phyloP scores from a whole-genome alignment of 2,797 vertebrate genomes.

The Arnoldichthys spilopterus region DNA sequence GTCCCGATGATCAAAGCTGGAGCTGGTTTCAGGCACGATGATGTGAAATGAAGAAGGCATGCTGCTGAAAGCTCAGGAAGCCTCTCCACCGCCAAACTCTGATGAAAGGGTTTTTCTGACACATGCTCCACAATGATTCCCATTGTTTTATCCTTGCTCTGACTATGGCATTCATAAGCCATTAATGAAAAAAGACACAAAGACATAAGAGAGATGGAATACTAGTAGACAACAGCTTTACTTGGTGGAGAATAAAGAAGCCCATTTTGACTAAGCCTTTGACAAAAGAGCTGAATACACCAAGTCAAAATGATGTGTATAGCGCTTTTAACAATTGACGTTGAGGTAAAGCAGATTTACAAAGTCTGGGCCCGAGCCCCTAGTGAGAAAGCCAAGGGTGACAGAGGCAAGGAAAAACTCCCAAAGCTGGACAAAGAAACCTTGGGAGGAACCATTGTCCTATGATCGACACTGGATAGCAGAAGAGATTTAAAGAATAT shows the following conservation, averaged over 20 bases:
- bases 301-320: no score
- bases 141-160: constrained; percentile 18
- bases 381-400: no score
- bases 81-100: constrained; percentile 3
- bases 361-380: no score
- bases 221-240: background rate
- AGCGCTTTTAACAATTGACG: no score
- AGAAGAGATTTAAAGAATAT: no score
- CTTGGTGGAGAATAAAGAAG: background rate
- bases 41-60: constrained; percentile 24
- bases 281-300: background rate
- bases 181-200: constrained; percentile 12
- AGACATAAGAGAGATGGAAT: background rate
- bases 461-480: no score
- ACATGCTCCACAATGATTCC: constrained; percentile 26
- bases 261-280: background rate
- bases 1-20: constrained; percentile 32
- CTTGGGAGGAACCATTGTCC: no score
- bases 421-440: no score
- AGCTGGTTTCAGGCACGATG: constrained; percentile 17
- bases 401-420: no score
- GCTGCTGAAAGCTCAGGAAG: constrained; percentile 7
- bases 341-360: no score
- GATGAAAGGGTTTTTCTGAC: constrained; percentile 36
- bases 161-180: background rate